A percentile compares a stretch with the other conserved stretches of the same genome.
Conservation (phyloP, 2,797 vertebrate species). For the Myotis vivesi region DNA sequence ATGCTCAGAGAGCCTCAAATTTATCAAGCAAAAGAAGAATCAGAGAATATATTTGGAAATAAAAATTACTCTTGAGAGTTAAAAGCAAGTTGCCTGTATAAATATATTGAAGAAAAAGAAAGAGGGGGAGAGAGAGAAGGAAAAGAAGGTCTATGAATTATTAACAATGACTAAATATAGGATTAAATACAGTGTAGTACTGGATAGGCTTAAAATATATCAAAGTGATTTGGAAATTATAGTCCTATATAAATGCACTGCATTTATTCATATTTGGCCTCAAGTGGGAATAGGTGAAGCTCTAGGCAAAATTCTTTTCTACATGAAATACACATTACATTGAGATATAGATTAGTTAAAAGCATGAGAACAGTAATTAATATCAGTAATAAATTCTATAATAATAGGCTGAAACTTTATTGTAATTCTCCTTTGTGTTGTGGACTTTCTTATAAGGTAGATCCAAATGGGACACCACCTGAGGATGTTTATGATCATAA, state of each 20-base stretch:
- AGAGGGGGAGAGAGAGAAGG: background rate
- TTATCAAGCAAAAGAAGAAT: background rate
- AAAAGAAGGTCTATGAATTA: background rate
- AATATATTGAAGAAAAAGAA: background rate
- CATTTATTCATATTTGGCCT: background rate
- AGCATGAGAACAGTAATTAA: background rate
- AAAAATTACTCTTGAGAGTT: background rate
- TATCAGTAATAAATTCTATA: slow-evolving; percentile 1
- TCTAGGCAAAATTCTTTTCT: slow-evolving; percentile 27
- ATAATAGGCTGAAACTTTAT: background rate
- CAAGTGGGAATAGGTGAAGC: background rate
- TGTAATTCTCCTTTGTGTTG: background rate
- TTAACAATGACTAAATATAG: background rate
- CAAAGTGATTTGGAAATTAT: background rate
- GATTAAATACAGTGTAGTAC: background rate
- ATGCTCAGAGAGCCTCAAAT: background rate
- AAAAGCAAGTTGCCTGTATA: background rate
- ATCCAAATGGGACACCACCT: background rate
- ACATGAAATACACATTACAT: background rate
- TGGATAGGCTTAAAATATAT: background rate
- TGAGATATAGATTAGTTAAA: background rate
- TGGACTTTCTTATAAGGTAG: background rate
- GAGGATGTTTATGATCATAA: background rate
- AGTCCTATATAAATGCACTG: background rate
- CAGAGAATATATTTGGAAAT: background rate